phyloP scores from a whole-genome alignment of 1,140 invertebrate genomes.

The Nixonia krombeini region DNA sequence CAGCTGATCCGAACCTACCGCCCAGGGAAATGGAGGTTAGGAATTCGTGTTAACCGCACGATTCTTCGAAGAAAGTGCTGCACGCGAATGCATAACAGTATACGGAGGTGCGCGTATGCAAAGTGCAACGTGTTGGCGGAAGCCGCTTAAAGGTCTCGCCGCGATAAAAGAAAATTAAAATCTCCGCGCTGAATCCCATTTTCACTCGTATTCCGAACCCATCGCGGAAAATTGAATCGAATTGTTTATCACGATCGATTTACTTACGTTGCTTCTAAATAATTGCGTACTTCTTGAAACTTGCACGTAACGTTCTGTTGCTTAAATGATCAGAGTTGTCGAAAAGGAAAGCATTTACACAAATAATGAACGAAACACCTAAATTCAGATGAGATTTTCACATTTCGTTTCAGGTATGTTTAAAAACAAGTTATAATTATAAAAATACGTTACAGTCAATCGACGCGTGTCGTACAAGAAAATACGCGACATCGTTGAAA shows the following conservation, averaged over 20 bases:
- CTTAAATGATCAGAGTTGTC: too few species aligned
- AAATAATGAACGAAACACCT: too few species aligned
- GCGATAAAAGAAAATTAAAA: slow-evolving; percentile 41
- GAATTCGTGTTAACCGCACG: slow-evolving; percentile 52
- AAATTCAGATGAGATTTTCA: too few species aligned
- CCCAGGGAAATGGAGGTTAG: slow-evolving; percentile 55
- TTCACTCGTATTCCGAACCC: slow-evolving; percentile 1
- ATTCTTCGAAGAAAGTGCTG: slow-evolving; percentile 47
- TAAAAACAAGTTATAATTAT: too few species aligned
- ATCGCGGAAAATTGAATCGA: slow-evolving; percentile 25
- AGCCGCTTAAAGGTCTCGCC: slow-evolving; percentile 42
- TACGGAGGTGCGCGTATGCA: slow-evolving; percentile 48
- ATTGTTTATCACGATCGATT: slow-evolving; percentile 23
- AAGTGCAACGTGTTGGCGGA: slow-evolving; percentile 43
- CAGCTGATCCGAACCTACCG: slow-evolving; percentile 66
- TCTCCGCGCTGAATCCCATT: slow-evolving; percentile 28
- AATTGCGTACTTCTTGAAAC: too few species aligned
- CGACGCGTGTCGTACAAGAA: too few species aligned
- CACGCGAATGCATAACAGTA: slow-evolving; percentile 51
- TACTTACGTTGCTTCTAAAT: too few species aligned
- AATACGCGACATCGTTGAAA: too few species aligned
- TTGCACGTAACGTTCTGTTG: too few species aligned
- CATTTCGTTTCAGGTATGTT: too few species aligned
- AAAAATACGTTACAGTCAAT: too few species aligned
- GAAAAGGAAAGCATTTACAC: too few species aligned